Evolutionary conservation across 2,797 vertebrate species (phyloP).

Genomic region (Natrix natrix): DNA sequence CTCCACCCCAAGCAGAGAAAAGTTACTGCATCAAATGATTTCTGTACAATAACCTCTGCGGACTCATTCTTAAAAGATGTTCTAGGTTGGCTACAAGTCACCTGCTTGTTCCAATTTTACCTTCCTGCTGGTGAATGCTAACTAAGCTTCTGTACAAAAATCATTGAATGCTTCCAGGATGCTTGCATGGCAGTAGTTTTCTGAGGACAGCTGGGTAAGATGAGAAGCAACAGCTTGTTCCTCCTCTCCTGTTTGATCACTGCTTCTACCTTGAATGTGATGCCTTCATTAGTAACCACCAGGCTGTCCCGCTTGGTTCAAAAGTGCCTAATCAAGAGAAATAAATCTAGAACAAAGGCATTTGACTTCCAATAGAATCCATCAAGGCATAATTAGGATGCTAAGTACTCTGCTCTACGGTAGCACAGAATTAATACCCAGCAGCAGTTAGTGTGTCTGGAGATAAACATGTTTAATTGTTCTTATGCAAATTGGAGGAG

Average conservation of each 20-base stretch:
- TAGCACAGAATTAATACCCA: slow-evolving; percentile 39
- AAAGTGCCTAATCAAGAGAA: slow-evolving; percentile 36
- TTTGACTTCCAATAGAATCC: slow-evolving; percentile 55
- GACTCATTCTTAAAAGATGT: neutral
- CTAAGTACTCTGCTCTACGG: slow-evolving; percentile 38
- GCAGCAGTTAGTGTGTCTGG: neutral
- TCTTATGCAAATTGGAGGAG: slow-evolving; percentile 34
- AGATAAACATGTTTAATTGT: slow-evolving; percentile 42
- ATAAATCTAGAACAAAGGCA: slow-evolving; percentile 46
- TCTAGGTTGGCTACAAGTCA: neutral
- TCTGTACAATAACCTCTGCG: neutral
- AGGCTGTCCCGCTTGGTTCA: slow-evolving; percentile 30
- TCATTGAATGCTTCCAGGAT: neutral
- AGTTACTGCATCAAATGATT: neutral
- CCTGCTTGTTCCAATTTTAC: neutral
- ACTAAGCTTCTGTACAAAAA: neutral
- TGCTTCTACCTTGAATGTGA: slow-evolving; percentile 33
- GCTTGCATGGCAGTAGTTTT: neutral
- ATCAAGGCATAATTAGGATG: slow-evolving; percentile 47
- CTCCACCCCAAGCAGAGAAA: neutral
- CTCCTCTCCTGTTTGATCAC: slow-evolving; percentile 19
- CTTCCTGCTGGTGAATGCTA: neutral
- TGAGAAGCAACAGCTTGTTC: slow-evolving; percentile 27
- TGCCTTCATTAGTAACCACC: slow-evolving; percentile 54
- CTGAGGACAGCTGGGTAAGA: slow-evolving; percentile 1